Percentiles rank a stretch among this genome's conserved stretches.
phyloP scores from a whole-genome alignment of 2,113 vertebrate species.

The Willisornis vidua region DNA sequence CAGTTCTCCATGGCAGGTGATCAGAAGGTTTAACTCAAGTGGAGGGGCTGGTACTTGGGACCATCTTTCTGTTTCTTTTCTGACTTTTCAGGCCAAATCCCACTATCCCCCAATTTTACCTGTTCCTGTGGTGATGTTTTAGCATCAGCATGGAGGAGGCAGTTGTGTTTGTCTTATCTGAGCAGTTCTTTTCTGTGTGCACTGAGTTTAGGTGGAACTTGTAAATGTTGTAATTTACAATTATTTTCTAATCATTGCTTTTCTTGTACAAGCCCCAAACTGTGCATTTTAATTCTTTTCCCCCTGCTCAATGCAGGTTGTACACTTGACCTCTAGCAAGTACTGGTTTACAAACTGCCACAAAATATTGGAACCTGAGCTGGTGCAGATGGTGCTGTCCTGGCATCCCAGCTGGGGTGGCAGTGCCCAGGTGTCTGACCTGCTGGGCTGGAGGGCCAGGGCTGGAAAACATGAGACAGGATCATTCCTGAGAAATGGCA shows the following conservation, averaged over 20 bases:
- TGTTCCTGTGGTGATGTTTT: not conserved
- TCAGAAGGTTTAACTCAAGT: not conserved
- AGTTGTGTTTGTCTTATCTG: not conserved
- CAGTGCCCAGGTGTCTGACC: not conserved
- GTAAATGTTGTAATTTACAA: too few species aligned
- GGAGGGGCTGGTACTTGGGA: not conserved
- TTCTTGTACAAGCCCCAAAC: not conserved
- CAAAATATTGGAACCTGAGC: not conserved
- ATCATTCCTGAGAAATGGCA: not conserved
- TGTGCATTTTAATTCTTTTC: not conserved
- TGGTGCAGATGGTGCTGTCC: not conserved
- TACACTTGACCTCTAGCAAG: not conserved
- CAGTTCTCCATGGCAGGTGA: not conserved
- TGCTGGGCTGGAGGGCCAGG: not conserved
- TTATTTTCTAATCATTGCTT: not conserved
- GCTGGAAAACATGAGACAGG: too few species aligned
- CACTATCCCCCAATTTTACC: not conserved
- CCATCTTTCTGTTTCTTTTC: not conserved
- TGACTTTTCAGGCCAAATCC: not conserved
- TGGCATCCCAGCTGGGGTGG: not conserved
- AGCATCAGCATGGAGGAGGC: not conserved
- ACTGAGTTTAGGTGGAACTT: not conserved
- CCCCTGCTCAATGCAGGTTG: not conserved
- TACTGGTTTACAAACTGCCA: not conserved
- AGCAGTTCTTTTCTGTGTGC: slow-evolving; percentile 31